A percentile compares a stretch with the other conserved stretches of the same genome.
Conservation (phyloP, 2,797 vertebrate species). For the Halcyon badia region DNA sequence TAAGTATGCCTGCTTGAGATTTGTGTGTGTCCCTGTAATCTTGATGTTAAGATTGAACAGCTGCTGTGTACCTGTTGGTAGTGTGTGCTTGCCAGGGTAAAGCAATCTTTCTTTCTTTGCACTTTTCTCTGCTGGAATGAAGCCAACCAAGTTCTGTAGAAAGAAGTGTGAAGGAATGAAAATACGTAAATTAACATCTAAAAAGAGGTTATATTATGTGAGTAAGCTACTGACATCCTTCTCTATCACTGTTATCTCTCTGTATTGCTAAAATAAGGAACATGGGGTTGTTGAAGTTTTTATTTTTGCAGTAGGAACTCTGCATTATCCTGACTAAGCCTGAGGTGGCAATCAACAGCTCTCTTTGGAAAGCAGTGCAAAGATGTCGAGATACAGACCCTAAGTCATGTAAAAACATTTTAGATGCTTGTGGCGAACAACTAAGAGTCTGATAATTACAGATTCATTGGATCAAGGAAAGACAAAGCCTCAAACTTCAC, state of each 20-base stretch:
- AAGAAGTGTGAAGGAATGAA: not conserved
- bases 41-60: constrained; percentile 55
- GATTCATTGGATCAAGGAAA: not conserved
- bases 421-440: not conserved
- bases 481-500: not conserved
- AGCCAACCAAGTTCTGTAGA: not conserved
- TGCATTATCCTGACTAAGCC: not conserved
- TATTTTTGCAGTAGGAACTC: not conserved
- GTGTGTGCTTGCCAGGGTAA: not conserved
- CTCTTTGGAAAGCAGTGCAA: not conserved
- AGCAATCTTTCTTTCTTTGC: constrained; percentile 11
- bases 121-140: constrained; percentile 21
- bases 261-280: not conserved
- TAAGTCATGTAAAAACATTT: not conserved
- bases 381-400: not conserved
- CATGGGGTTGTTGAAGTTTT: not conserved
- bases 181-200: not conserved
- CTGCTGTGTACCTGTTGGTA: constrained; percentile 53
- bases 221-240: not conserved
- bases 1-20: constrained; percentile 29
- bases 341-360: not conserved
- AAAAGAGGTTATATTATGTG: not conserved
- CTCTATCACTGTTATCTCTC: not conserved
- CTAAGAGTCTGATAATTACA: not conserved
- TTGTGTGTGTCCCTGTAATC: not conserved